Evolutionary conservation across 2,888 invertebrate species (phyloP), one percentile per base, ranked within the genome.

Genomic region (Pinctada fucata): DNA sequence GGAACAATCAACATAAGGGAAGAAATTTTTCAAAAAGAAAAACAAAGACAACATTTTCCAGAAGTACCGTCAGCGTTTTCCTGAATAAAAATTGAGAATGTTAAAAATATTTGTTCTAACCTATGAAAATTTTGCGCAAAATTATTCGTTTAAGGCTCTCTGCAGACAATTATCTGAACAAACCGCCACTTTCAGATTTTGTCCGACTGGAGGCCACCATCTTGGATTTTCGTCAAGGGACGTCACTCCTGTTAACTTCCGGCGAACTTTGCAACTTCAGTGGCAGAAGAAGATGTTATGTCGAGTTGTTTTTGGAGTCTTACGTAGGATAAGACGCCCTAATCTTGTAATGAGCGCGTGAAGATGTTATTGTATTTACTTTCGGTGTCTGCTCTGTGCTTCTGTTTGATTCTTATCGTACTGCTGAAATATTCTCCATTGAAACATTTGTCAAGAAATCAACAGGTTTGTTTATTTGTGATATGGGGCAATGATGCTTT

Each of bases 211-310:
- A 58, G 58, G 58, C 58, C 58, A 13, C 58, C 58, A 58, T 58
- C 58, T 58, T 58, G 58, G 13, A 10, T 58, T 58, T 58, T 58
- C 58, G 13, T 10, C 58, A 73, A 50, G 79, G 79, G 71, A 71
- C 66, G 51, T 48, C 66, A 79, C 72, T 70, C 50, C 47, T 65
- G 31, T 65, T 31, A 3, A 71, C 77, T 77, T 80, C 80, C 80
- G 76, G 80, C 77, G 80, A 80, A 80, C 80, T 77, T 80, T 80
- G 75, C 76, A 70, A 51, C 64, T 65, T 71, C 50, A 31, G 63
- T 50, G 66, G 72, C 45, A 64, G 73, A 73, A 49, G 73, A 73
- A 58, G 49, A 64, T 72, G 16, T 51, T 58, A 47, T n/a, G 47
- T 45, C 8, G 13, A 72, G 31, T 2, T 16, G 45, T 16, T 72